Base-by-base conservation (phyloP, 2,888 invertebrate species). In the Gymnosoma rotundatum region DNA sequence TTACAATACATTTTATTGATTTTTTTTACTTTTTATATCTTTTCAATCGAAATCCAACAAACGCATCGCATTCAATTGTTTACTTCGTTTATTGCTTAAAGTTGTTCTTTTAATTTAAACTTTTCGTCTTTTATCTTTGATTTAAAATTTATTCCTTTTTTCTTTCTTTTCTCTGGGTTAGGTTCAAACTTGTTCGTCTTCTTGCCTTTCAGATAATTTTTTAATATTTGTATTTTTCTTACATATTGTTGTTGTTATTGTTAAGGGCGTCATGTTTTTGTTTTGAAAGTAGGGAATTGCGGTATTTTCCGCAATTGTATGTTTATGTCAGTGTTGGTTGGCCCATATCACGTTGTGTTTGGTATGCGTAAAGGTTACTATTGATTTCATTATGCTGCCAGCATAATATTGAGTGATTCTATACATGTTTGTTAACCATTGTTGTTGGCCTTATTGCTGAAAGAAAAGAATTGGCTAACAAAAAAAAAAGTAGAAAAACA, bases 301-400 rank as follows among this genome's bases (percentile, higher is more conserved):
- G 52, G 67, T 54, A 52, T 73, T 83, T 78, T 38, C 63, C 56
- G 25, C 73, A 25, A 66, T 25, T 18, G 45, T 67, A 63, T 32
- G 36, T n/a, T 7, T 9, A 52, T 48, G 54, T 78, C 25, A 74
- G 2, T 58, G 42, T 64, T 83, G 83, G 42, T 64, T 83, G 83
- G 75, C 79, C 79, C 75, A 83, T 50, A 76, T 83, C 75, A 83
- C 76, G 80, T 73, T 72, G 75, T 76, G 42, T 72, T 79, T 83
- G 74, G 83, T 79, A 83, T 79, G 79, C 70, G 70, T 50, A 45
- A n/a, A 58, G 58, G 12, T 80, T 61, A 76, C 56, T 38, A 56
- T 64, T 70, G 75, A 38, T 63, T 79, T 78, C 36, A 64, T 83
- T 83, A 79, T 83, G 70, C 83, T 79, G 75, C 79, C 70, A 75